A percentile compares a stretch with the other conserved stretches of the same genome.
These are phyloP conservation scores for Sebastes kiyomatsui DNA, from an alignment of 2,797 vertebrate species.

Conservation along the genomic window DNA sequence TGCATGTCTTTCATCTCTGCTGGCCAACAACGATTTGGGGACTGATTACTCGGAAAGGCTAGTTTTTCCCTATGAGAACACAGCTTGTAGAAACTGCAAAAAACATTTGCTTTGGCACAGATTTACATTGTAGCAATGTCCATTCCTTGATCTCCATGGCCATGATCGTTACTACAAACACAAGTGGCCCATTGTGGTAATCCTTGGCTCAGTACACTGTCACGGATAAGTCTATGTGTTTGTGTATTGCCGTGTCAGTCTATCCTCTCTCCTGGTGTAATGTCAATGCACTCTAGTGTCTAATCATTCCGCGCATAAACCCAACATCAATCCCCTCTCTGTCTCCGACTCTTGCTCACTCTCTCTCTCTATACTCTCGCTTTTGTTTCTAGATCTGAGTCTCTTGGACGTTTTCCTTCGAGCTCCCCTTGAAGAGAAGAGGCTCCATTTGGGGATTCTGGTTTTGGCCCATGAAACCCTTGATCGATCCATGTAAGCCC, in stretches of 20 bases:
- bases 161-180: slow-evolving; percentile 81
- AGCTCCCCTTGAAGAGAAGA: slow-evolving; percentile 93
- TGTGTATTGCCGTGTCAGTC: slow-evolving; percentile 77
- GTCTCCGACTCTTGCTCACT: slow-evolving; percentile 65
- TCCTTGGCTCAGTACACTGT: slow-evolving; percentile 81
- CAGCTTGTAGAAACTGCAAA: slow-evolving; percentile 87
- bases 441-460: slow-evolving; percentile 90
- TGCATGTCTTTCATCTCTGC: slow-evolving; percentile 74
- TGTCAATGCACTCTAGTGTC: slow-evolving; percentile 81
- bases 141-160: slow-evolving; percentile 80
- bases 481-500: slow-evolving; percentile 84
- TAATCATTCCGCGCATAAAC: slow-evolving; percentile 75
- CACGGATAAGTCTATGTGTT: slow-evolving; percentile 80
- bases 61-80: slow-evolving; percentile 81
- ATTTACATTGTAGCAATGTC: slow-evolving; percentile 84
- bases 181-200: slow-evolving; percentile 81
- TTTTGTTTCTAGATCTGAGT: slow-evolving; percentile 89
- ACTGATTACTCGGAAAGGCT: slow-evolving; percentile 84
- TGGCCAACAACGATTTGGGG: slow-evolving; percentile 78
- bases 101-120: slow-evolving; percentile 88
- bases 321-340: slow-evolving; percentile 78
- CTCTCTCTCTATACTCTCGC: slow-evolving; percentile 61
- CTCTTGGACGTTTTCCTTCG: slow-evolving; percentile 97
- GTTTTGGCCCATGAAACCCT: slow-evolving; percentile 86
- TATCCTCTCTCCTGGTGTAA: slow-evolving; percentile 78